Evolutionary conservation across 2,113 vertebrate species (phyloP).

Genomic region (Genyomyrus donnyi): DNA sequence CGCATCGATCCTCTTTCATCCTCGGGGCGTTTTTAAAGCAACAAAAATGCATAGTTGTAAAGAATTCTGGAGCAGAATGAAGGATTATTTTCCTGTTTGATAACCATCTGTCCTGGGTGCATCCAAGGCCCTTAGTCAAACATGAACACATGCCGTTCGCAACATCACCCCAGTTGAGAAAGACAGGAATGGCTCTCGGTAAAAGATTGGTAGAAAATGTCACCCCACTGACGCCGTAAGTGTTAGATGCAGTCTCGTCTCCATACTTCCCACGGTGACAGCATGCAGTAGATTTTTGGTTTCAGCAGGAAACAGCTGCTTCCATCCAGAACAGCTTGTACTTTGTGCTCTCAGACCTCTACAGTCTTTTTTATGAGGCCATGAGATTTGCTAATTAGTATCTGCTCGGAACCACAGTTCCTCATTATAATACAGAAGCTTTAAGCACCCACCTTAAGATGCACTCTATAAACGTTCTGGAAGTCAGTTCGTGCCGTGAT

Average conservation of each 20-base stretch:
- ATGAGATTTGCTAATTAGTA: background rate
- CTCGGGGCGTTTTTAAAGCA: slow-evolving; percentile 1
- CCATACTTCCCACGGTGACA: background rate
- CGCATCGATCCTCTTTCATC: background rate
- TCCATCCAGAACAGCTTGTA: background rate
- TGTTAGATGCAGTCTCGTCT: background rate
- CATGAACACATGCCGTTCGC: slow-evolving; percentile 4
- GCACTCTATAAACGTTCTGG: background rate
- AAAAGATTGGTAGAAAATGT: slow-evolving; percentile 11
- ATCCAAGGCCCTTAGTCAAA: background rate
- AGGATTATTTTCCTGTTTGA: slow-evolving; percentile 8
- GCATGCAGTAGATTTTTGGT: background rate
- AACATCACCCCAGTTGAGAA: background rate
- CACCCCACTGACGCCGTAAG: background rate
- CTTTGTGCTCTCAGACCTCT: background rate
- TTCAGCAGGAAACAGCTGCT: slow-evolving; percentile 7
- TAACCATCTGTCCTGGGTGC: slow-evolving; percentile 6
- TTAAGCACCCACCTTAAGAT: background rate
- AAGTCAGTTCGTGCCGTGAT: background rate
- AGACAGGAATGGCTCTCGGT: background rate
- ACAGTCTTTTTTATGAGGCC: background rate
- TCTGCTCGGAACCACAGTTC: background rate
- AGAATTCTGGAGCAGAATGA: background rate
- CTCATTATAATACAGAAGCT: background rate
- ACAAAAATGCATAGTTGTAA: background rate